These are phyloP conservation scores for Sebastes schlegelii DNA, from an alignment of 2,113 vertebrate species.

Conservation along the genomic window DNA sequence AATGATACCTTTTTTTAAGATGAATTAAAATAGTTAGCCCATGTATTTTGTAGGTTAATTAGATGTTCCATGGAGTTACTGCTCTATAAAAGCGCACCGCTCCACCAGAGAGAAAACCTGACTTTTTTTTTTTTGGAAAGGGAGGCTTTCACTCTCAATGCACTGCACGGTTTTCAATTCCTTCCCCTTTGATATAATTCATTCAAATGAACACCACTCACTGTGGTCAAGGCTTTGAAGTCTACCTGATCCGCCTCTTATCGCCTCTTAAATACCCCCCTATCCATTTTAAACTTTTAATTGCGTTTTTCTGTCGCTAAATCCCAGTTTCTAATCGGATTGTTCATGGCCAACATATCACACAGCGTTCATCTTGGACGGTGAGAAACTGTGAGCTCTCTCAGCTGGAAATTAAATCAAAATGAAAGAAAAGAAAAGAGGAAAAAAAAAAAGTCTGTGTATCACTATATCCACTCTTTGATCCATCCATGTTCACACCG, in stretches of 20 bases:
- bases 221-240: slow-evolving; percentile 72
- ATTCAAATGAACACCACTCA: slow-evolving; percentile 72
- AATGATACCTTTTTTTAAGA: not conserved
- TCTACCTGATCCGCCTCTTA: slow-evolving; percentile 76
- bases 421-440: slow-evolving; percentile 12
- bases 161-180: slow-evolving; percentile 65
- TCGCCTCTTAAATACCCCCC: slow-evolving; percentile 67
- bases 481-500: not conserved
- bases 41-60: slow-evolving; percentile 47
- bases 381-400: slow-evolving; percentile 60
- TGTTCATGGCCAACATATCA: slow-evolving; percentile 66
- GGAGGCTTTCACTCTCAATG: slow-evolving; percentile 54
- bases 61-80: slow-evolving; percentile 43
- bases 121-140: not conserved
- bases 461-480: not conserved
- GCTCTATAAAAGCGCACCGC: slow-evolving; percentile 36
- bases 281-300: slow-evolving; percentile 79
- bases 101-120: slow-evolving; percentile 34
- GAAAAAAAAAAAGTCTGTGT: not conserved
- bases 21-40: not conserved
- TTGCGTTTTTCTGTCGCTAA: slow-evolving; percentile 79
- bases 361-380: slow-evolving; percentile 65
- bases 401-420: slow-evolving; percentile 66
- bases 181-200: slow-evolving; percentile 67
- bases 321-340: slow-evolving; percentile 75